Evolutionary conservation across 2,113 vertebrate genomes (phyloP), one percentile per base, ranked within the genome.

Genomic region (Pitta sordida): DNA sequence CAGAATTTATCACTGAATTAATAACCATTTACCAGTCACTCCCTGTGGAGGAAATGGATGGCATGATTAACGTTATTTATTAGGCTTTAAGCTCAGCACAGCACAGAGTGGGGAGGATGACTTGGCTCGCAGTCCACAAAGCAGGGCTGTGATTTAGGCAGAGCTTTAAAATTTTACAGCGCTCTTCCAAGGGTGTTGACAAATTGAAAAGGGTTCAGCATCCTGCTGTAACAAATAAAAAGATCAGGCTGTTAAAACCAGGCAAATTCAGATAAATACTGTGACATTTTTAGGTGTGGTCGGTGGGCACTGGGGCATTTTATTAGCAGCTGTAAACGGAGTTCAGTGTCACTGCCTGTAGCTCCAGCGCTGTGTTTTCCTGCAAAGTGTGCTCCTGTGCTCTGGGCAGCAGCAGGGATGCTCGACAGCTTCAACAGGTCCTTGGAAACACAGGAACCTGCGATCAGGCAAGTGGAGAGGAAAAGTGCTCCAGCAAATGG

Each of bases 1-100:
- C 49, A 81, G 90, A 86, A 94, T 94, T 94, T 90, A 96, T 95
- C 59, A 44, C 87, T 92, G 82, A 78, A 76, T 96, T 94, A 92
- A 92, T 94, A 93, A 80, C 67, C 90, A 93, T 92, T 94, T 94
- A 90, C 82, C 91, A 95, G 87, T 49, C 64, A 0, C 88, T 94
- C 94, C 93, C 93, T 21, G 52, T 34, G 83, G 79, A 83, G 87
- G 93, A 94, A 94, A 92, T 69, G 84, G 90, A 93, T 91, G 93
- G 87, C 82, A 83, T 18, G 22, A 88, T 95, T 95, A 94, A 82
- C 48, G 7, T 90, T 94, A 92, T 94, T 96, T 93, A 95, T 91
- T 70, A 29, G 67, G 52, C n/a, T 91, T 70, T 67, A 71, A 80
- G 91, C 91, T 90, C 86, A 65, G 91, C 94, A 22, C 41, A 15